Evolutionary conservation across 2,113 vertebrate species (phyloP), one percentile per base, ranked within the genome.

Genomic region (Pollimyrus isidori): DNA sequence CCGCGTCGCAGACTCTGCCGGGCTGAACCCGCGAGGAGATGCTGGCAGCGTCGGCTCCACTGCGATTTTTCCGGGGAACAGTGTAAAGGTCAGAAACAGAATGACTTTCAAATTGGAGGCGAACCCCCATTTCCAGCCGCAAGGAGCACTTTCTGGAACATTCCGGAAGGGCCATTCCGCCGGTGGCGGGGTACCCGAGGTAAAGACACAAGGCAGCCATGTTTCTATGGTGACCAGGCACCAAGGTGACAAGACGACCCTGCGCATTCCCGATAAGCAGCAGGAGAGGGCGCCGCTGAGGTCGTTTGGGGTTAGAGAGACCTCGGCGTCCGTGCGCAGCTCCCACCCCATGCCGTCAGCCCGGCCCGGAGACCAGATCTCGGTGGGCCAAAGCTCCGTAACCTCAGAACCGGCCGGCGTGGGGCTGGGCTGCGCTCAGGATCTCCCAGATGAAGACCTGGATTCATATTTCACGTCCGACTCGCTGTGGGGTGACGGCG

Each of bases 401-500:
- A 62, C 88, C 42, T 13, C 9, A 2, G 50, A 17, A 84, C 45
- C 62, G 35, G 10, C 6, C 0, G 21, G 0, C 9, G 3, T 69
- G 0, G 91, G 39, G 11, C 23, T 30, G 7, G 15, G 2, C 10
- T 86, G 73, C 65, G 87, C 23, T 21, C 7, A n/a, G 2, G 89
- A 92, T 48, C n/a, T 92, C 35, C 89, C 49, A 4, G 92, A 94
- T 0, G 92, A 94, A 0, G 93, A 96, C 23, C 87, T 95, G 92
- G 91, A 94, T 46, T 73, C 83, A 0, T 76, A 95, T 69, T 96
- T 95, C 87, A 90, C 89, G 0, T 95, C 95, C 0, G 92, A 96
- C 15, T 94, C 92, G 48, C 92, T 95, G 53, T 99, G 97, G 98
- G 97, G 96, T 87, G 94, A 96, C 48, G 92, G 86, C 3, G 96